These are phyloP conservation scores for Drosophila acutilabella DNA, from an alignment of 2,888 invertebrate genomes.

Conservation along the genomic window DNA sequence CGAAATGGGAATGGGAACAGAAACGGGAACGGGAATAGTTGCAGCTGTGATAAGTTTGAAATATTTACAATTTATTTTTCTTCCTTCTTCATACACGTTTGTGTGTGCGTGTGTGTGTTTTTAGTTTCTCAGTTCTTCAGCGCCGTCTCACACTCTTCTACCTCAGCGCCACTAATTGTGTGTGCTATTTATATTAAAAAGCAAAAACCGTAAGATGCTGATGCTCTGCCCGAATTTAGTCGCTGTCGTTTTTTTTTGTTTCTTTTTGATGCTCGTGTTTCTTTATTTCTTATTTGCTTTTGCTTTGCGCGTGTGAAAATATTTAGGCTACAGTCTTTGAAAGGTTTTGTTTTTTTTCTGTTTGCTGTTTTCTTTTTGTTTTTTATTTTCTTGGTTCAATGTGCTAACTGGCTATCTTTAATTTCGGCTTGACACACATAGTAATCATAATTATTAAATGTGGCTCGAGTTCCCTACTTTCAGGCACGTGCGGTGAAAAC, in stretches of 20 bases:
- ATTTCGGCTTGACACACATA: conserved; percentile 74
- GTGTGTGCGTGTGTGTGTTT: conserved; percentile 7
- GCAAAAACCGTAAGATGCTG: conserved; percentile 55
- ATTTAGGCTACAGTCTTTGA: conserved; percentile 63
- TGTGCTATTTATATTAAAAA: conserved; percentile 72
- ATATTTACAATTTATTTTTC: conserved; percentile 65
- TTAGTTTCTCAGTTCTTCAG: conserved; percentile 14
- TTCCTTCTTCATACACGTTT: conserved; percentile 8
- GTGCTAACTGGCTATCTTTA: conserved; percentile 68
- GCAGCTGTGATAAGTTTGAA: conserved; percentile 64
- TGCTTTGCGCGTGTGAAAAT: conserved; percentile 73
- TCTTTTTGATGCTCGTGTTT: conserved; percentile 20
- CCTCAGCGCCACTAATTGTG: conserved; percentile 69
- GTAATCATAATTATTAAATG: conserved; percentile 74
- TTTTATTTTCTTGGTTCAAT: conserved; percentile 41
- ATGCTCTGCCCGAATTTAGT: conserved; percentile 45
- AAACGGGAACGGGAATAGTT: conserved; percentile 19
- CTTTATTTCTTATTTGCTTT: conserved; percentile 33
- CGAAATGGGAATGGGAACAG: conserved; percentile 10
- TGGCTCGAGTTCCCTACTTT: conserved; percentile 46
- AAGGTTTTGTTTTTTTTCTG: conserved; percentile 38
- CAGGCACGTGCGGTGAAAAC: conserved; percentile 60
- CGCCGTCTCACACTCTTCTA: conserved; percentile 20
- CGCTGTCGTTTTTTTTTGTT: conserved; percentile 30
- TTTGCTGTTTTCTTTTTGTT: conserved; percentile 8